Base-by-base conservation (phyloP, 2,797 vertebrate genomes). In the Silurus lanzhouensis region DNA sequence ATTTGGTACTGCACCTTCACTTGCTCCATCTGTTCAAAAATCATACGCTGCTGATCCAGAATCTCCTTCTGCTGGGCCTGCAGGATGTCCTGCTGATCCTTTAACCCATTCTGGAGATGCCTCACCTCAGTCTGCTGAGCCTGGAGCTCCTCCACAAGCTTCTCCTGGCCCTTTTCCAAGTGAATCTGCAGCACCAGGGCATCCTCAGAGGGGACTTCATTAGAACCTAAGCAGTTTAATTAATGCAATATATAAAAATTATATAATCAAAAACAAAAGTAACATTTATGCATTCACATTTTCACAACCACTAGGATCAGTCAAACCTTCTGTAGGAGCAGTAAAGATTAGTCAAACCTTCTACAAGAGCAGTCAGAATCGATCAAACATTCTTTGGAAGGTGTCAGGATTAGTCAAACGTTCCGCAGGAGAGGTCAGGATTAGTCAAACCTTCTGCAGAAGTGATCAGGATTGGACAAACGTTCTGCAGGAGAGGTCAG, bases 11-110 rank as follows among this genome's bases (percentile, higher is more conserved):
- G 96, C 25, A 93, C 91, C 92, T 97, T 97, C 68, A 97, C 93
- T 90, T 97, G 94, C 89, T 96, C 95, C 95, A 97, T 96, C 92
- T 97, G 96, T 57, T 97, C 95, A 44, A 93, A 93, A 94, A 96
- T 97, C 91, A 94, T 95, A 82, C 91, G 95, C 92, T 97, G 97
- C 52, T 98, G 96, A 46, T 95, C 95, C 89, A 97, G 92, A 82
- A 97, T 96, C 79, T 97, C 95, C 38, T 58, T 92, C 91, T 98
- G 96, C 90, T 97, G 96, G 88, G 85, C 93, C 87, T 96, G 88
- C 88, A 97, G 88, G 57, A 92, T 1, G 13, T 93, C 93, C 92
- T 97, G 96, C 88, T 97, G 96, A 68, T 97, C 95, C 13, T 88
- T 87, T 46, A 98, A 93, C 61, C 95, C 95, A 90, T 94, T 93